Evolutionary conservation across 2,797 vertebrate species (phyloP), one percentile per base, ranked within the genome.

Genomic region (Pygocentrus nattereri): DNA sequence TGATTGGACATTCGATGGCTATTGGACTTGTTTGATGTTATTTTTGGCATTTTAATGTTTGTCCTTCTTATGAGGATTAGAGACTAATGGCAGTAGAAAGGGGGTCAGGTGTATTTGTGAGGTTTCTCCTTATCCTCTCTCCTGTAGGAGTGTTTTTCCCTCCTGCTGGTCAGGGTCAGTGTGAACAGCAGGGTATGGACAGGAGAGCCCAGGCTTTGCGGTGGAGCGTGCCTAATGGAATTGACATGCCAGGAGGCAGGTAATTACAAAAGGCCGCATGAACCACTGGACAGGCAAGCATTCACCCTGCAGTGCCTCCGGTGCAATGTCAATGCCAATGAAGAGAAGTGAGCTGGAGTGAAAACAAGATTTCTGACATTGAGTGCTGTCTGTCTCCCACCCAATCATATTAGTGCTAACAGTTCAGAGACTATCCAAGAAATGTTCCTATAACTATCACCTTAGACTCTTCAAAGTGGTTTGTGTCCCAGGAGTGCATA

Each of bases 141-240:
- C 4, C 21, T 70, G 21, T 58, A 34, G n/a, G n/a, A 64, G 47
- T 83, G 64, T 75, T 71, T 18, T 27, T 79, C 16, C 34, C 18
- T 74, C 72, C 21, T 1, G 30, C 19, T 59, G 58, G 18, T 65
- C 47, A 54, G 72, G 41, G 49, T 65, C 59, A 54, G 54, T 64
- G 25, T 54, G 75, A 23, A 70, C 56, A 82, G 74, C 49, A 21
- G 74, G 74, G 73, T 34, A 41, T 71, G 47, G 75, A 56, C 61
- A 76, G 81, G 75, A 61, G 75, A 49, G 44, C 38, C 67, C 68
- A 38, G 41, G 25, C 47, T 50, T 59, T 64, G 76, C 61, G 61
- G 58, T 74, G 68, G 47, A 83, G 78, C 81, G 77, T 80, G 67
- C 7, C 74, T 87, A 82, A 88, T 85, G 58, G 67, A 82, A 86